Evolutionary conservation across 2,888 invertebrate species (phyloP).

Genomic region (Melinopterus prodromus): DNA sequence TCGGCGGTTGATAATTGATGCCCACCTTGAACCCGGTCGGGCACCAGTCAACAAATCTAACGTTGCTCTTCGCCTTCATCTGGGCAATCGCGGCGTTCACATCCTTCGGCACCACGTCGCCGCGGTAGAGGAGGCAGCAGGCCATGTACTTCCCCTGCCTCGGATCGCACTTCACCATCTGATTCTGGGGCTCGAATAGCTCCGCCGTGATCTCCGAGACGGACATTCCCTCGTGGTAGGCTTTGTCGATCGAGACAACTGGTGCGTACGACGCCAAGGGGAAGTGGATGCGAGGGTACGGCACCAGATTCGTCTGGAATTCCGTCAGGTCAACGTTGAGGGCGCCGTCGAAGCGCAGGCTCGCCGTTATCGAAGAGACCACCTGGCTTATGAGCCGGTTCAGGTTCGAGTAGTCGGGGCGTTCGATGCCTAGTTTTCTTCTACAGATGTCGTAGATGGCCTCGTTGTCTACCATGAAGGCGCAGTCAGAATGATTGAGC

Average conservation of each 20-base stretch:
- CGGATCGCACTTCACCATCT: conserved; percentile 92
- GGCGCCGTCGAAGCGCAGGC: conserved; percentile 86
- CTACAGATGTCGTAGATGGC: conserved; percentile 95
- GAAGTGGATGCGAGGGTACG: conserved; percentile 93
- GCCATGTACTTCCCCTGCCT: conserved; percentile 89
- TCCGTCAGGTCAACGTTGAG: conserved; percentile 91
- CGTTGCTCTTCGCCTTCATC: conserved; percentile 78
- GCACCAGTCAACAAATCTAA: conserved; percentile 95
- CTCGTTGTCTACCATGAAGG: conserved; percentile 95
- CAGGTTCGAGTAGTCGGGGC: conserved; percentile 85
- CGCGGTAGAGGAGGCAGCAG: conserved; percentile 85
- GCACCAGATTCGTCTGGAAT: conserved; percentile 91
- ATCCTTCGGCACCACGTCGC: conserved; percentile 90
- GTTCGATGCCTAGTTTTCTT: conserved; percentile 81
- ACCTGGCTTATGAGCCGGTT: conserved; percentile 87
- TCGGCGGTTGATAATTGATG: conserved; percentile 74
- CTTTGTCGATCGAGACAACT: conserved; percentile 76
- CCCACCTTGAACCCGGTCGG: conserved; percentile 90
- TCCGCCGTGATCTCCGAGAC: conserved; percentile 86
- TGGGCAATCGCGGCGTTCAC: conserved; percentile 85
- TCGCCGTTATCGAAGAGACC: conserved; percentile 88
- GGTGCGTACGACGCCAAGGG: conserved; percentile 79
- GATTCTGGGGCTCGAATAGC: conserved; percentile 88
- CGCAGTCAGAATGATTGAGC: conserved; percentile 86
- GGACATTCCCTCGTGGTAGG: conserved; percentile 78